Base-by-base conservation (phyloP, 2,113 vertebrate species). In the Cisticola juncidis region DNA sequence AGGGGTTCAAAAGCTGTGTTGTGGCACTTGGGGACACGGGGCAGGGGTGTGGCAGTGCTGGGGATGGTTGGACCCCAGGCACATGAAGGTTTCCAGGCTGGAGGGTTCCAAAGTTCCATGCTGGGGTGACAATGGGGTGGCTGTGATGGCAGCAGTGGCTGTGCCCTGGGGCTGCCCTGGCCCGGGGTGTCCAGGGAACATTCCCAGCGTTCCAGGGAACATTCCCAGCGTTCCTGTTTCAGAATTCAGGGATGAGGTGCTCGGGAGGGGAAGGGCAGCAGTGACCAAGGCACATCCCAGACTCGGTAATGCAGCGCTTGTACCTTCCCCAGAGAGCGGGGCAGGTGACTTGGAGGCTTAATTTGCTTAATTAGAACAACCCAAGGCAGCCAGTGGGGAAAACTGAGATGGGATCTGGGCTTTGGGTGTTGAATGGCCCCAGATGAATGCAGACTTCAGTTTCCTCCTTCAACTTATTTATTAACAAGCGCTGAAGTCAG, bases 151-250 rank as follows among this genome's bases (percentile, higher is more conserved):
- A 9, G 58, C 65, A 44, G 31, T 1, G 9, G 44, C 78, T 14
- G 28, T 36, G 47, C 25, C 57, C 78, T n/a, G 16, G 69, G 58
- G 36, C 44, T 61, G 12, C 3, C 13, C 22, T 2, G 10, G 36
- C n/a, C 19, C 0, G 24, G 54, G n/a, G 6, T 12, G 11, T 1
- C 36, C 1, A 0, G 47, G 42, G 3, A 21, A 23, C 4, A 1
- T 25, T 40, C 42, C 54, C 3, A 2, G 2, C 0, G 0, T 6
- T 68, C 50, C 74, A n/a, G n/a, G 54, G 3, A 21, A 23, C 4
- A 1, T 25, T 40, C 42, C 54, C 3, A 2, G 2, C 0, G 0
- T 6, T 68, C 50, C 74, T 48, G 2, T 31, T 14, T 3, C 26
- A 23, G 53, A 47, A 29, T 3, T 15, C 19, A 3, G 38, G n/a